Evolutionary conservation across 92 coral and sea anemone genomes (phyloP), one percentile per base, ranked within the genome.

Genomic region (Palythoa grandis): DNA sequence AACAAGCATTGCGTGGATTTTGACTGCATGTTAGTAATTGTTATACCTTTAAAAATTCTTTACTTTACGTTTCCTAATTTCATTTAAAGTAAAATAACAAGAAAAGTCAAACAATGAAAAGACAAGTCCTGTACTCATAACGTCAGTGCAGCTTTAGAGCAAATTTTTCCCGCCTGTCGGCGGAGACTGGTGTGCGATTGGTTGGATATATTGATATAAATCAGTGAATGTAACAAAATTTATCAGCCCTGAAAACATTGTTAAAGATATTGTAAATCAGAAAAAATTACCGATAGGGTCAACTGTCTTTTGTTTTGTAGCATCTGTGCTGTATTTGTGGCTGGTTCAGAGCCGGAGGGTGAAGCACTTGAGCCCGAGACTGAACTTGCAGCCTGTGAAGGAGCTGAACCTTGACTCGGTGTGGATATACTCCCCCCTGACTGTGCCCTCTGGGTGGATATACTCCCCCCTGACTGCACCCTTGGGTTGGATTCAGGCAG

Each of bases 281-380:
- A 69, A 69, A 25, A 13, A 69, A 2, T 35, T 90, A 96, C 99
- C 79, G 99, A 92, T 11, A 96, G 90, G 2, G 98, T 93, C 76
- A 96, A 83, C 87, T 96, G 96, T 48, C 98, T 92, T 74, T 93
- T 94, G 23, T 92, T 92, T 39, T 85, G 89, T 48, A 90, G 90
- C 82, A 88, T 84, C 74, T 87, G 93, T 4, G 72, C 78, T 29
- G 93, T 71, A 15, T 65, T 85, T 63, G 87, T 74, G 11, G 91
- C 83, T 14, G 92, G 72, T 47, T 88, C 91, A 9, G 92, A 35
- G 73, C 37, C 54, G 15, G 88, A 79, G 80, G 94, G 73, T 67
- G 91, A 80, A 89, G 92, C 85, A 52, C 72, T 79, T 52, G 52
- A 53, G 23, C 47, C 74, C 67, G 89, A 14, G 16, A 70, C 38